A percentile compares a stretch with the other conserved stretches of the same genome.
phyloP scores from a whole-genome alignment of 2,113 vertebrate genomes.

The Megaceryle torquata region DNA sequence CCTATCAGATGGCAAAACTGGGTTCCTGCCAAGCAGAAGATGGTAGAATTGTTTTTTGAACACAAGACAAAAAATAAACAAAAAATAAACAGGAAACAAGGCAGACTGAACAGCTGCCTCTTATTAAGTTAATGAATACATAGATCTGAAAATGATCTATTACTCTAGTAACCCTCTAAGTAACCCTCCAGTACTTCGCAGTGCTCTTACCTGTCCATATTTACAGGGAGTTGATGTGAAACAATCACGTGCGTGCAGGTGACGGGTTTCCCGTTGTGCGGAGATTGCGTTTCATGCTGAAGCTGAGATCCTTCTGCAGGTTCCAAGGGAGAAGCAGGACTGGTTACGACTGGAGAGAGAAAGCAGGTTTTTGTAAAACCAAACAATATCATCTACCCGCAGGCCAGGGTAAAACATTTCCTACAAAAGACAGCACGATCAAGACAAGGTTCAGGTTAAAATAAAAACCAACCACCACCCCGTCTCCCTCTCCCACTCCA shows the following conservation, averaged over 20 bases:
- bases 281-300: background rate
- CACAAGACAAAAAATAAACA: background rate
- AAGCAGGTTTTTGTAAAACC: background rate
- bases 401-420: background rate
- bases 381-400: background rate
- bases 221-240: conserved; percentile 43
- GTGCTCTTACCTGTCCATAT: conserved; percentile 74
- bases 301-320: conserved; percentile 14
- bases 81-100: background rate
- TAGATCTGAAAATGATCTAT: background rate
- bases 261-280: conserved; percentile 26
- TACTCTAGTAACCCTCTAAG: background rate
- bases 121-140: background rate
- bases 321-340: background rate
- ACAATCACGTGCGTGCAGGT: background rate
- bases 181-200: background rate
- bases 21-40: background rate
- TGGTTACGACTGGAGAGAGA: background rate
- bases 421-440: background rate
- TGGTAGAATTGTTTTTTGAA: background rate
- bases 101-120: background rate
- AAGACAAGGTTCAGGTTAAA: background rate
- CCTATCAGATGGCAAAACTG: background rate
- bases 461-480: background rate
- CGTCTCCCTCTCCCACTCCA: fast-evolving